Percentiles rank a stretch among this genome's conserved stretches.
Evolutionary conservation across 2,797 vertebrate species (phyloP).

Genomic region (Enteromius afrohamiltoni): DNA sequence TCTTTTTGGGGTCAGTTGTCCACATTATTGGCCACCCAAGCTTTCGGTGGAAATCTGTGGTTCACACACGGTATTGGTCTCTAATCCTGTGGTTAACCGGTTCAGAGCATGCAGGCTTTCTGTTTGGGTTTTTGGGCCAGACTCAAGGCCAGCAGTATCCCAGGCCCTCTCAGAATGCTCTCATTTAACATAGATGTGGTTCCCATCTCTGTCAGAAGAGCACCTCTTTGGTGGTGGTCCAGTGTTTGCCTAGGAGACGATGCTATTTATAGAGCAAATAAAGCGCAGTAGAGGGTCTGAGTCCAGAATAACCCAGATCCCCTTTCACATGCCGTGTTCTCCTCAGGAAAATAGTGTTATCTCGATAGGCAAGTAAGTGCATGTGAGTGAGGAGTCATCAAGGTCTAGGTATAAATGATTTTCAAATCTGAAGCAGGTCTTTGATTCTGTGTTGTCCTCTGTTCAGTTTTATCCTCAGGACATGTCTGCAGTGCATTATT

Average conservation of each 20-base stretch:
- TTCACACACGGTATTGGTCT: conserved; percentile 41
- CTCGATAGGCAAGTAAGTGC: neutral
- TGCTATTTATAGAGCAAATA: conserved; percentile 56
- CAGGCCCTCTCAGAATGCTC: conserved; percentile 36
- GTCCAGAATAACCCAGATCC: conserved; percentile 51
- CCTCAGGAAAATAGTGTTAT: neutral
- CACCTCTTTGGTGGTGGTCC: conserved; percentile 33
- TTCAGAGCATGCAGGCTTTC: conserved; percentile 40
- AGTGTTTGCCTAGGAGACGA: conserved; percentile 38
- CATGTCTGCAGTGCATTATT: neutral
- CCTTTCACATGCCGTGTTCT: conserved; percentile 28
- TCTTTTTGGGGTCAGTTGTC: conserved; percentile 7
- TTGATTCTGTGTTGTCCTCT: neutral
- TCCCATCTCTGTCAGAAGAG: conserved; percentile 20
- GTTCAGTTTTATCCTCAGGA: neutral
- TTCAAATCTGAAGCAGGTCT: neutral
- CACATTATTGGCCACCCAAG: conserved; percentile 6
- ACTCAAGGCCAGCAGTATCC: conserved; percentile 49
- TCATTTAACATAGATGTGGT: conserved; percentile 55
- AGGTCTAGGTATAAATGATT: neutral
- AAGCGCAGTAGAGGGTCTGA: conserved; percentile 3
- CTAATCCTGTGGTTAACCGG: conserved; percentile 39
- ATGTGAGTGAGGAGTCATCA: neutral
- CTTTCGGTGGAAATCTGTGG: conserved; percentile 34
- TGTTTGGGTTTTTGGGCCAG: conserved; percentile 28